Evolutionary conservation across 2,888 invertebrate genomes (phyloP).

Genomic region (Megastigmus dorsalis): DNA sequence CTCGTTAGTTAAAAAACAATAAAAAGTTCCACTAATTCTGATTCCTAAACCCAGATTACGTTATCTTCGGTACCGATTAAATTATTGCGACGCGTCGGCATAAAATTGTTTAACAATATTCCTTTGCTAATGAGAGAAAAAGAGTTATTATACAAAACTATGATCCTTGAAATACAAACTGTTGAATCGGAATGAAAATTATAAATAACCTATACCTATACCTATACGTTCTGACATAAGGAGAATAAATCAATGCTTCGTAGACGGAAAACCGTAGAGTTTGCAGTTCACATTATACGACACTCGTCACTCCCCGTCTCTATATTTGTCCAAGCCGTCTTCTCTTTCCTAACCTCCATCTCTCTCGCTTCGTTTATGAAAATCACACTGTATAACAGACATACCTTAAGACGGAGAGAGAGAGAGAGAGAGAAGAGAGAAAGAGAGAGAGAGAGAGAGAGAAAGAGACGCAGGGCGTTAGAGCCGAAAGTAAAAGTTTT

Average conservation of each 20-base stretch:
- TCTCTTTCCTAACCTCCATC: background rate
- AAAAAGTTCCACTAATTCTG: too few species aligned
- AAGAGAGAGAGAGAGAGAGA: conserved; percentile 3
- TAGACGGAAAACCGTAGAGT: conserved; percentile 12
- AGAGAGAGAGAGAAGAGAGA: background rate
- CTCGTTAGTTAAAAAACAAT: too few species aligned
- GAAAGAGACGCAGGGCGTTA: background rate
- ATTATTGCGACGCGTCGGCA: too few species aligned
- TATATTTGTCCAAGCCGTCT: conserved; percentile 1
- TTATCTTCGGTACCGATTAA: too few species aligned
- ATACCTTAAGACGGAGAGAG: background rate
- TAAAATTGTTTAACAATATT: too few species aligned
- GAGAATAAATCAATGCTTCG: conserved; percentile 40
- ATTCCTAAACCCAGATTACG: too few species aligned
- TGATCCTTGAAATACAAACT: background rate
- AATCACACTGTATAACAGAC: conserved; percentile 11
- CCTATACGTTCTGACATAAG: background rate
- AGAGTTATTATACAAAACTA: too few species aligned
- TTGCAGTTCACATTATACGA: conserved; percentile 20
- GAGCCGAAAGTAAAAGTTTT: conserved; percentile 65
- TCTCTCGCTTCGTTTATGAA: conserved; percentile 30
- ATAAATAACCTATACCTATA: too few species aligned
- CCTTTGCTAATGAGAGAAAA: too few species aligned
- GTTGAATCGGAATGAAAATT: background rate
- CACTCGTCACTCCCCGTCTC: background rate